A percentile compares a stretch with the other conserved stretches of the same genome.
Evolutionary conservation across 30 jellyfish, hydroid and myxozoan species (phyloP).

Genomic region (Catostylus mosaicus): DNA sequence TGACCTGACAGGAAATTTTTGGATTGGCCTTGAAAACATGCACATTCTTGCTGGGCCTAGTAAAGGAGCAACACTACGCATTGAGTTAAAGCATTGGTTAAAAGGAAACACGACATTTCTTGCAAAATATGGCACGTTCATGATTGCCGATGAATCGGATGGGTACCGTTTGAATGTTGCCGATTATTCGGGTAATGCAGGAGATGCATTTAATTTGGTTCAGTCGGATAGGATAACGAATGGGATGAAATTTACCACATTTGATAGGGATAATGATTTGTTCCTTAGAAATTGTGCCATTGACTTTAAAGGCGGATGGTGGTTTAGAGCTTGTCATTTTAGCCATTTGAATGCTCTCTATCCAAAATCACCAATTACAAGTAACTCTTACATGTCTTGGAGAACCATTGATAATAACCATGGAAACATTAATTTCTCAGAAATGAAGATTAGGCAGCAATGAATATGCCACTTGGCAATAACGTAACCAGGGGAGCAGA

Average conservation of each 20-base stretch:
- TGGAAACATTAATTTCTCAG: slow-evolving; percentile 32
- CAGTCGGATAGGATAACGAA: background rate
- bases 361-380: background rate
- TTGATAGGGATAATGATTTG: slow-evolving; percentile 4
- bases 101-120: slow-evolving; percentile 1
- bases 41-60: slow-evolving; percentile 14
- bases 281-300: background rate
- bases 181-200: slow-evolving; percentile 30
- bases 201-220: background rate
- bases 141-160: slow-evolving; percentile 18
- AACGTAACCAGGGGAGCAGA: background rate
- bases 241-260: slow-evolving; percentile 8
- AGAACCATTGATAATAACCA: background rate
- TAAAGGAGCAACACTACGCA: background rate
- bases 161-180: slow-evolving; percentile 6
- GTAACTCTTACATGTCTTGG: slow-evolving; percentile 22
- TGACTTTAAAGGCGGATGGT: slow-evolving; percentile 5
- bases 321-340: background rate
- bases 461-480: background rate
- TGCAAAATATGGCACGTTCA: slow-evolving; percentile 27
- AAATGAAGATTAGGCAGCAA: slow-evolving; percentile 17
- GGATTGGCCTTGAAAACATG: slow-evolving; percentile 45
- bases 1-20: slow-evolving; percentile 23
- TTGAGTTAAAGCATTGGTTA: slow-evolving; percentile 16
- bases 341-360: slow-evolving; percentile 4